Percentiles rank a stretch among this genome's conserved stretches.
Evolutionary conservation across 2,113 vertebrate species (phyloP).

Genomic region (Catharus fuscescens): DNA sequence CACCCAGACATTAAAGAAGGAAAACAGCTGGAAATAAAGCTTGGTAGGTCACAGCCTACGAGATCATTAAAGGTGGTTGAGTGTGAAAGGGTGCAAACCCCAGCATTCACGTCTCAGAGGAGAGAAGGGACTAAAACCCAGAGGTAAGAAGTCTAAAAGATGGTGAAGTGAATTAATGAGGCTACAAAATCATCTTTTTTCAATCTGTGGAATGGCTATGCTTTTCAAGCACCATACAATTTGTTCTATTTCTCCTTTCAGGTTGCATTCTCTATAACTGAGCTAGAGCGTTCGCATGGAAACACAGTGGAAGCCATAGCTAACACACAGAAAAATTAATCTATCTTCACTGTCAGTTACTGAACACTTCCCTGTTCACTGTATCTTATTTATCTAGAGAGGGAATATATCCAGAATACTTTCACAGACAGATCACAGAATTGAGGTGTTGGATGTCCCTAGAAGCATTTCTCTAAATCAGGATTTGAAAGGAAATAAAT

Average conservation of each 20-base stretch:
- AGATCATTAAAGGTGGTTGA: not conserved
- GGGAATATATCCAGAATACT: not conserved
- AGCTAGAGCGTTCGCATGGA: accelerated
- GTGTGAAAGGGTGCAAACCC: not conserved
- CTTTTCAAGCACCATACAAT: not conserved
- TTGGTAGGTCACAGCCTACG: not conserved
- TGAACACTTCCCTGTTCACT: not conserved
- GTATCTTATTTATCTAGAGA: not conserved
- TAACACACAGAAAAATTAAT: not conserved
- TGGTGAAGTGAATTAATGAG: not conserved
- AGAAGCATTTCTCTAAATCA: not conserved
- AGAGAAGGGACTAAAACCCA: not conserved
- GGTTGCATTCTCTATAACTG: not conserved
- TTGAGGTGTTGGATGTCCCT: not conserved
- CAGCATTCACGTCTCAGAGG: not conserved
- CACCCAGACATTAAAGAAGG: not conserved
- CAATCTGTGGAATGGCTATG: not conserved
- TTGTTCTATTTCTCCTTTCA: not conserved
- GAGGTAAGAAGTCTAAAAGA: not conserved
- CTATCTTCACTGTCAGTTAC: not conserved
- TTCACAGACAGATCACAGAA: not conserved
- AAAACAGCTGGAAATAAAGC: not conserved
- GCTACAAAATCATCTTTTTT: not conserved
- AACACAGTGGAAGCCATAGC: not conserved
- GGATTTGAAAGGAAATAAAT: not conserved